phyloP scores from a whole-genome alignment of 2,888 invertebrate genomes.

The Ochlodes sylvanus region DNA sequence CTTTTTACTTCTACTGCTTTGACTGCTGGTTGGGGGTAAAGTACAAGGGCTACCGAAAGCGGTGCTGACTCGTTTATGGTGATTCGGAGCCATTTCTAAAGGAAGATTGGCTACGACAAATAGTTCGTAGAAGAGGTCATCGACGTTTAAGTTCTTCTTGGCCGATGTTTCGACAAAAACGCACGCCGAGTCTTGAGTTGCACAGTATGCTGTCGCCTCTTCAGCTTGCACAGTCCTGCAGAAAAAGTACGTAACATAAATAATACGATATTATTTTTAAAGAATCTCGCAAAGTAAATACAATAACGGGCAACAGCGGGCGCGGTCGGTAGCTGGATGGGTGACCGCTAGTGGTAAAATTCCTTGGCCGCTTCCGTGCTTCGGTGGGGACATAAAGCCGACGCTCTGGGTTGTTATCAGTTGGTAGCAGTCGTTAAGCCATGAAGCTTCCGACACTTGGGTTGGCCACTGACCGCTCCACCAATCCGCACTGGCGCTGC shows the following conservation, averaged over 20 bases:
- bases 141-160: slow-evolving; percentile 91
- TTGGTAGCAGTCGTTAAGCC: too few species aligned
- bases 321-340: too few species aligned
- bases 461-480: too few species aligned
- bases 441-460: too few species aligned
- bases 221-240: slow-evolving; percentile 90
- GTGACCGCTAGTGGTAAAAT: too few species aligned
- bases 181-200: slow-evolving; percentile 90
- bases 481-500: too few species aligned
- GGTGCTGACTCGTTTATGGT: slow-evolving; percentile 92
- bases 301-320: too few species aligned
- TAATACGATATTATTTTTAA: too few species aligned
- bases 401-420: too few species aligned
- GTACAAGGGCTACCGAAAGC: slow-evolving; percentile 92
- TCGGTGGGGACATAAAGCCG: too few species aligned
- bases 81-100: slow-evolving; percentile 95
- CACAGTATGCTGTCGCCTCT: slow-evolving; percentile 91
- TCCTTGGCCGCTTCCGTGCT: too few species aligned
- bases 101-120: slow-evolving; percentile 93
- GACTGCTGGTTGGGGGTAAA: slow-evolving; percentile 88
- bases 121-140: slow-evolving; percentile 93
- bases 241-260: slow-evolving; percentile 19
- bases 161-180: slow-evolving; percentile 94
- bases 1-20: slow-evolving; percentile 88
- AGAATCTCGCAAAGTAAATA: too few species aligned